Base-by-base conservation (phyloP, 2,888 invertebrate species). In the Drosophila kokeensis region DNA sequence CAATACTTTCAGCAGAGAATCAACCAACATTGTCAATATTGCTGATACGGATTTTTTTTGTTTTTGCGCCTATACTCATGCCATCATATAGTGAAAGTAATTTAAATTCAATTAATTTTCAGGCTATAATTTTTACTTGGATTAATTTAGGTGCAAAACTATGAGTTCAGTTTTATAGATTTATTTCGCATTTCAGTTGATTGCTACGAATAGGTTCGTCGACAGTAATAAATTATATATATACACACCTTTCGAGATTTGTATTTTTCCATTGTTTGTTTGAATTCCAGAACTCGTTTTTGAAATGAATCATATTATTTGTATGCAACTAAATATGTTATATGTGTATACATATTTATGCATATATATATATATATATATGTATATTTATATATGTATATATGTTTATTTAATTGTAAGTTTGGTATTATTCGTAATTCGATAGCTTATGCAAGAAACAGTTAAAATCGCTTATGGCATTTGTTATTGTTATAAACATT, bases 391-490 rank as follows among this genome's bases (percentile, higher is more conserved):
- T 42, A 63, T 48, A 48, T 48, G 50, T 64, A 49, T 67, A 52
- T 59, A 36, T 69, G 49, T 55, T 48, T 70, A 60, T 55, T 29
- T 42, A 30, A 48, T 52, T 65, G 15, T 59, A 54, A 38, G 48
- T 72, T 69, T 67, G 69, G 58, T 77, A 77, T 50, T 77, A 77
- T 50, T 69, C 53, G 49, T 65, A 42, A 57, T 64, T 68, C 38
- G 66, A 53, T 82, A 76, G 82, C 82, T 82, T 81, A 78, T 76
- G 78, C 78, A 75, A 76, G 72, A 81, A 82, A 81, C 81, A 84
- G 81, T 87, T 81, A 87, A 87, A 87, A 80, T 85, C 84, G 79
- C 76, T 87, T 82, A 85, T 83, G 79, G 74, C 71, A 58, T 76
- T 79, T 78, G 73, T 81, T 82, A 73, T 79, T 74, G 73, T 81